Conservation (phyloP, 2,888 invertebrate species). For the Thymelicus acteon region DNA sequence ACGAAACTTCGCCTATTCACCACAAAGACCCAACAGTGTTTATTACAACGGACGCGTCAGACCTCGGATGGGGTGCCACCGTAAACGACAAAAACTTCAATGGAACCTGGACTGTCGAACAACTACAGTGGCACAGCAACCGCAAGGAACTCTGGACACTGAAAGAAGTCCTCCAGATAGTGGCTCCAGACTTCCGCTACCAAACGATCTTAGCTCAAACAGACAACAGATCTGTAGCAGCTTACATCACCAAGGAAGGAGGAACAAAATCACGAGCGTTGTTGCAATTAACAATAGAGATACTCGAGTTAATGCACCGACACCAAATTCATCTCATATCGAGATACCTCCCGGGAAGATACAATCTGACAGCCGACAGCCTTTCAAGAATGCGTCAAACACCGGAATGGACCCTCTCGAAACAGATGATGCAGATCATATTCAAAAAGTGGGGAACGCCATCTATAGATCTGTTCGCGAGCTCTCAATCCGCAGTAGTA, state of each 20-base stretch:
- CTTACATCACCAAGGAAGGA: constrained; percentile 44
- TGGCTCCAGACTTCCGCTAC: not conserved
- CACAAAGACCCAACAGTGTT: constrained; percentile 2
- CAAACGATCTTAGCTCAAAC: constrained; percentile 33
- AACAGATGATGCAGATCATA: not conserved
- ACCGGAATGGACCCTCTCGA: constrained; percentile 35
- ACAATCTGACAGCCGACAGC: constrained; percentile 41
- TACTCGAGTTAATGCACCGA: constrained; percentile 10
- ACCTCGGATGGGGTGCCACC: constrained; percentile 41
- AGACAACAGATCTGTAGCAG: constrained; percentile 42
- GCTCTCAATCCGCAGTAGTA: constrained; percentile 37
- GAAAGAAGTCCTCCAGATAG: not conserved
- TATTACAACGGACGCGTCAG: constrained; percentile 40
- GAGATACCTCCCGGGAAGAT: constrained; percentile 41
- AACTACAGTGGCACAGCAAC: constrained; percentile 42
- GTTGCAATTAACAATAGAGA: constrained; percentile 25
- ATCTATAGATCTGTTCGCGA: constrained; percentile 37
- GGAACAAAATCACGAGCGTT: constrained; percentile 42
- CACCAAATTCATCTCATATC: constrained; percentile 10
- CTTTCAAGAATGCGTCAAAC: constrained; percentile 33
- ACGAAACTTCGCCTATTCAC: not conserved
- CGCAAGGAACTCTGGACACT: constrained; percentile 39
- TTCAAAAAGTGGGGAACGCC: constrained; percentile 39
- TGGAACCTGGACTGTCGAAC: constrained; percentile 31
- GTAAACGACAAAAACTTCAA: constrained; percentile 18